phyloP scores from a whole-genome alignment of 2,888 invertebrate species.

The Linyphia triangularis region DNA sequence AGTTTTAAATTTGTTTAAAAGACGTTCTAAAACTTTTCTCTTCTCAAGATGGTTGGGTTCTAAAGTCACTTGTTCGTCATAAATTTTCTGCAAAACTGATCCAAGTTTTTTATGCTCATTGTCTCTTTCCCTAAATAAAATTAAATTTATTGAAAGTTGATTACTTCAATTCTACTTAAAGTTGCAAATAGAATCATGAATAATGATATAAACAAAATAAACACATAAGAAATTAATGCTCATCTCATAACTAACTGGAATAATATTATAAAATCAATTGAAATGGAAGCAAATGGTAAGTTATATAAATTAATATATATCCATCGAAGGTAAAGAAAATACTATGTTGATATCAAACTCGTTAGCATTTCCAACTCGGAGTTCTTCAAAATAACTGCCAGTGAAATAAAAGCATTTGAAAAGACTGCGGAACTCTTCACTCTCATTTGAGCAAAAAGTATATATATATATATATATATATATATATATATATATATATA shows the following conservation, averaged over 20 bases:
- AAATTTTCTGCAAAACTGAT: slow-evolving; percentile 33
- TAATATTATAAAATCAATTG: background rate
- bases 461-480: slow-evolving; percentile 1
- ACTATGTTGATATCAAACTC: slow-evolving; percentile 76
- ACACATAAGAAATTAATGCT: background rate
- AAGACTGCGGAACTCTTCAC: slow-evolving; percentile 53
- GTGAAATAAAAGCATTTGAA: slow-evolving; percentile 71
- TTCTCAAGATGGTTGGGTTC: slow-evolving; percentile 31
- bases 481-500: slow-evolving; percentile 7
- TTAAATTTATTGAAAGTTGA: too few species aligned
- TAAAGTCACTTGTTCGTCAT: slow-evolving; percentile 31
- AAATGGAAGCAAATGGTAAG: background rate
- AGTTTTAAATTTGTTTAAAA: slow-evolving; percentile 33
- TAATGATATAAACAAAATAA: background rate
- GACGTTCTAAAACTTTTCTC: slow-evolving; percentile 1
- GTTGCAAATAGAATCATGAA: too few species aligned
- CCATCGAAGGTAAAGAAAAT: slow-evolving; percentile 38
- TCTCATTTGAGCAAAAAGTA: background rate
- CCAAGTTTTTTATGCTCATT: background rate
- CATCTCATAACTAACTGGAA: background rate
- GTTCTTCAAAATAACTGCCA: slow-evolving; percentile 76
- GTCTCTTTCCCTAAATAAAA: slow-evolving; percentile 19
- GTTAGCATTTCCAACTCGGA: slow-evolving; percentile 73
- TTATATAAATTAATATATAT: background rate
- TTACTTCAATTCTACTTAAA: too few species aligned